Conservation (phyloP, 2,113 vertebrate genomes). For the Pluvialis apricaria region DNA sequence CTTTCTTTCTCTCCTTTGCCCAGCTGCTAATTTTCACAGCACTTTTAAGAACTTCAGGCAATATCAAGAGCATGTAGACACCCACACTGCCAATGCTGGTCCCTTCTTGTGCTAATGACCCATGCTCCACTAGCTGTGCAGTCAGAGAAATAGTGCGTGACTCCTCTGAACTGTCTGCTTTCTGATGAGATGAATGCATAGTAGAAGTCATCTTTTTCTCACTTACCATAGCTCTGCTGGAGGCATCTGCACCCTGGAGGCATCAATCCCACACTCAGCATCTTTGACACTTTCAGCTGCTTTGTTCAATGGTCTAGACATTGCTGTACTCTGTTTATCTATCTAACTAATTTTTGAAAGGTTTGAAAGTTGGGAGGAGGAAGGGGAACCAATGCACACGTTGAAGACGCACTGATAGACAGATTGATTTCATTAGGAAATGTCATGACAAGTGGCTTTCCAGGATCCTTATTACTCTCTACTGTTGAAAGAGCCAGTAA, state of each 20-base stretch:
- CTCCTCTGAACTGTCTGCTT: not conserved
- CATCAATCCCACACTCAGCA: not conserved
- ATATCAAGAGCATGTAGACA: not conserved
- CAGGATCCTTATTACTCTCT: not conserved
- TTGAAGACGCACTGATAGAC: not conserved
- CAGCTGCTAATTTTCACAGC: not conserved
- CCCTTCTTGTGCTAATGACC: not conserved
- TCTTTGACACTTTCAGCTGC: not conserved
- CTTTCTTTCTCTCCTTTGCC: not conserved
- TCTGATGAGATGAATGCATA: too few species aligned
- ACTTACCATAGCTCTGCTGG: too few species aligned
- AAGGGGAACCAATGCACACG: not conserved
- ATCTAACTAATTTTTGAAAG: not conserved
- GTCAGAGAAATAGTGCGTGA: not conserved
- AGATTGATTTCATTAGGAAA: not conserved
- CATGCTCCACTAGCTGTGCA: not conserved
- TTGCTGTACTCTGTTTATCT: not conserved
- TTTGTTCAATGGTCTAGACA: not conserved
- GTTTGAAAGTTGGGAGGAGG: not conserved
- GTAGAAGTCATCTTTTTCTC: too few species aligned
- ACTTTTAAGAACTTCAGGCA: not conserved
- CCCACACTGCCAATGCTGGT: not conserved
- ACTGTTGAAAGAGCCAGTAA: not conserved
- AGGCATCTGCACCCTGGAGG: too few species aligned
- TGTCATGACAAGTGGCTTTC: not conserved